Conservation (phyloP, 2,113 vertebrate genomes). For the Semicossyphus pulcher region DNA sequence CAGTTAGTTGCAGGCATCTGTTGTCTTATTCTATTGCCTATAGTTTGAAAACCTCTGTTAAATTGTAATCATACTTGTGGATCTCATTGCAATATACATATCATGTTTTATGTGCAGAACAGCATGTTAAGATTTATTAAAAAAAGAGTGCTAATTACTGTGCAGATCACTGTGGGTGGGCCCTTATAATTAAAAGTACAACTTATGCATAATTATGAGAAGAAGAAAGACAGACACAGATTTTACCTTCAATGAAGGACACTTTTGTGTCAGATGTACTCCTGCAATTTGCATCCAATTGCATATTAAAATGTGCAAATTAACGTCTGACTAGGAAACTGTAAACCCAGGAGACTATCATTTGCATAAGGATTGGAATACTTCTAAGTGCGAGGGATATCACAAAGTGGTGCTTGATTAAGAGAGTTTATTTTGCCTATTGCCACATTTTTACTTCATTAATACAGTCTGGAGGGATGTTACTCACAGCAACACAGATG, state of each 20-base stretch:
- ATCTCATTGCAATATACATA: not conserved
- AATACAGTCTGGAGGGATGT: constrained; percentile 13
- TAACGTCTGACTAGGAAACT: constrained; percentile 41
- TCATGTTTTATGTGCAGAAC: not conserved
- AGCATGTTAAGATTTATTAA: constrained; percentile 30
- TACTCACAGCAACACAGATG: constrained; percentile 4
- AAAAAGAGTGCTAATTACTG: constrained; percentile 45
- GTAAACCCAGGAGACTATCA: constrained; percentile 38
- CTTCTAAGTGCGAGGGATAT: constrained; percentile 33
- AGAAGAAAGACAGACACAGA: constrained; percentile 27
- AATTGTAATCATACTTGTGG: not conserved
- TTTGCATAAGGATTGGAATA: constrained; percentile 51
- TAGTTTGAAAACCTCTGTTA: not conserved
- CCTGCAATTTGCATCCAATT: constrained; percentile 64
- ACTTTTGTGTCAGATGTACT: constrained; percentile 52
- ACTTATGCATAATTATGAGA: constrained; percentile 51
- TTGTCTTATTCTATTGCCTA: not conserved
- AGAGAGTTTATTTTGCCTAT: constrained; percentile 15
- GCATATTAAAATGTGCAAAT: constrained; percentile 73
- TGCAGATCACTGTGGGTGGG: constrained; percentile 34
- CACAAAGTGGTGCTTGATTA: constrained; percentile 48
- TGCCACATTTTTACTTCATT: constrained; percentile 32
- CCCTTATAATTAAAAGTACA: constrained; percentile 26
- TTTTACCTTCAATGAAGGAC: constrained; percentile 50
- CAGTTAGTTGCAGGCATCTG: no score